Percentiles rank a stretch among this genome's conserved stretches.
phyloP scores from a whole-genome alignment of 2,797 vertebrate species.

The Corythornis leucogaster region DNA sequence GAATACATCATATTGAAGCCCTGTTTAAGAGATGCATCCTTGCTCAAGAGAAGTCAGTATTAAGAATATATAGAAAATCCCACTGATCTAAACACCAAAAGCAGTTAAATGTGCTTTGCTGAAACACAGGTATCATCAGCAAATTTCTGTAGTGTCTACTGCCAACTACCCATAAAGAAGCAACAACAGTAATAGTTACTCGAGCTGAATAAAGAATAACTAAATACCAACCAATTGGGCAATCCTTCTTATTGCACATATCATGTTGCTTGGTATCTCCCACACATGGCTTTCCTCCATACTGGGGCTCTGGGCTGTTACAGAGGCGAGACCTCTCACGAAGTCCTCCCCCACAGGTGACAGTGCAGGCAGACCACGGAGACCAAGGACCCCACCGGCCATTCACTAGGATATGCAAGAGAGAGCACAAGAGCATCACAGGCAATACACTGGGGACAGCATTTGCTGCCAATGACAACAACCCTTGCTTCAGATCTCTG shows the following conservation, averaged over 20 bases:
- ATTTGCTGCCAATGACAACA: background rate
- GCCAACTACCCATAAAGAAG: background rate
- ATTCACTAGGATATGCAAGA: conserved; percentile 82
- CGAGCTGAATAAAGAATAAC: background rate
- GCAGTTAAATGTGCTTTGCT: background rate
- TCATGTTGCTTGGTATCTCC: conserved; percentile 87
- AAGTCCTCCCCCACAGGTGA: conserved; percentile 91
- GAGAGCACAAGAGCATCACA: background rate
- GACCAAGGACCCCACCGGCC: conserved; percentile 98
- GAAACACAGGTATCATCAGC: background rate
- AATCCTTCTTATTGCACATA: conserved; percentile 89
- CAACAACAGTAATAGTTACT: background rate
- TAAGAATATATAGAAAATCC: background rate
- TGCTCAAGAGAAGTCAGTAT: background rate
- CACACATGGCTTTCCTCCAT: conserved; percentile 88
- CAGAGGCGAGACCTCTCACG: conserved; percentile 88
- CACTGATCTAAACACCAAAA: background rate
- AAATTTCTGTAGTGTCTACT: background rate
- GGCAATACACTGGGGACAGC: background rate
- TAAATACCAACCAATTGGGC: conserved; percentile 87
- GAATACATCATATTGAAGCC: background rate
- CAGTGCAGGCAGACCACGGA: conserved; percentile 93
- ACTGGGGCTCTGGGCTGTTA: conserved; percentile 91
- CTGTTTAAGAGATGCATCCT: background rate
- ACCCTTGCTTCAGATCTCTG: background rate